Evolutionary conservation across 2,888 invertebrate genomes (phyloP).

Genomic region (Troides helena): DNA sequence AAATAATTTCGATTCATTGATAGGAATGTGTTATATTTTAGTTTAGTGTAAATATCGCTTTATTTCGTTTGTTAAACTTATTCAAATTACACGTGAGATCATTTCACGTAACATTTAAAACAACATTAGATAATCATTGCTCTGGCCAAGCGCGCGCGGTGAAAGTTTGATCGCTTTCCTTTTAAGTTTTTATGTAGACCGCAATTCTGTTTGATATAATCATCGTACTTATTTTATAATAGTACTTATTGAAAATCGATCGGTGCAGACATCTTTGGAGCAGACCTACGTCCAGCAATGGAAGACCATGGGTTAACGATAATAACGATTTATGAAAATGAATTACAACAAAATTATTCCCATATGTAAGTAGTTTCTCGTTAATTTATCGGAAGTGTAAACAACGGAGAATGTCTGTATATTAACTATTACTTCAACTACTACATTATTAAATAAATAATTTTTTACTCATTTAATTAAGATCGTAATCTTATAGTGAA

Average conservation of each 20-base stretch:
- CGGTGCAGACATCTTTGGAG: too few relatives aligned
- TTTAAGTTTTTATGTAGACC: constrained; percentile 26
- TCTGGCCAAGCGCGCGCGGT: constrained; percentile 38
- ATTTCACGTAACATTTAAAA: constrained; percentile 51
- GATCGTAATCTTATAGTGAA: too few relatives aligned
- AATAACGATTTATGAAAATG: too few relatives aligned
- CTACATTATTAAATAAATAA: too few relatives aligned
- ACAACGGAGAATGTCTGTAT: too few relatives aligned
- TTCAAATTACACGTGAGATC: constrained; percentile 40
- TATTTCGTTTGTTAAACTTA: constrained; percentile 31
- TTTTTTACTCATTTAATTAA: too few relatives aligned
- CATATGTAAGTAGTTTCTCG: too few relatives aligned
- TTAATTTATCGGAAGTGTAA: too few relatives aligned
- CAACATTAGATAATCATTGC: constrained; percentile 59
- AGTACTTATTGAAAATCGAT: background rate
- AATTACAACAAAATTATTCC: too few relatives aligned
- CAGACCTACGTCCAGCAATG: too few relatives aligned
- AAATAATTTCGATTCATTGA: background rate
- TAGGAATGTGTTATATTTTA: background rate
- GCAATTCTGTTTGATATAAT: constrained; percentile 11
- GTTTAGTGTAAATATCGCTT: constrained; percentile 12
- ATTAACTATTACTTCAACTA: too few relatives aligned
- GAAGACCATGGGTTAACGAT: too few relatives aligned
- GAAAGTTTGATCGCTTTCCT: constrained; percentile 49
- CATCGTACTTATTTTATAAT: background rate